phyloP scores from a whole-genome alignment of 2,113 vertebrate genomes.

The Varanus salvator region DNA sequence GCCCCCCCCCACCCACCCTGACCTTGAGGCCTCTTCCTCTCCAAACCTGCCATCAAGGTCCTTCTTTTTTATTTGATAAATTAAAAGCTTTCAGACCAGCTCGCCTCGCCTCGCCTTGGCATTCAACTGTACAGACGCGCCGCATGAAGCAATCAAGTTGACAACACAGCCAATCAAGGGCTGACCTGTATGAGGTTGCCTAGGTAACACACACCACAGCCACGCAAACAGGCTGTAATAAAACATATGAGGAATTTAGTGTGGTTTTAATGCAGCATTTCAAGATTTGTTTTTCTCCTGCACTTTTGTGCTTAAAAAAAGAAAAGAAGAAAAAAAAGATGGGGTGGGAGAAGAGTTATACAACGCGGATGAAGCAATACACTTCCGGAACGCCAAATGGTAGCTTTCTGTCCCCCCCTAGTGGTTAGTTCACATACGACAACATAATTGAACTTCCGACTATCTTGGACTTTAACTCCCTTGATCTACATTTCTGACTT shows the following conservation, averaged over 20 bases:
- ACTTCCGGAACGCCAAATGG: neutral
- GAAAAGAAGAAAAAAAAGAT: slow-evolving; percentile 37
- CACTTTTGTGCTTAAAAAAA: slow-evolving; percentile 53
- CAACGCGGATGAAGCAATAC: slow-evolving; percentile 63
- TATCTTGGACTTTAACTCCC: neutral
- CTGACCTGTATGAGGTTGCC: slow-evolving; percentile 72
- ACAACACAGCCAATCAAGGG: slow-evolving; percentile 74
- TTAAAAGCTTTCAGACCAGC: slow-evolving; percentile 62
- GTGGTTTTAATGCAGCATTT: slow-evolving; percentile 24
- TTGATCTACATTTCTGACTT: neutral
- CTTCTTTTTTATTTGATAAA: slow-evolving; percentile 64
- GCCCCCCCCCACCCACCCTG: neutral
- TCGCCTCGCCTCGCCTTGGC: slow-evolving; percentile 58
- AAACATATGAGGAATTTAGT: slow-evolving; percentile 18
- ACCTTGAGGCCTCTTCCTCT: slow-evolving; percentile 41
- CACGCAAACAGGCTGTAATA: slow-evolving; percentile 72
- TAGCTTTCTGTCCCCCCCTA: slow-evolving; percentile 20
- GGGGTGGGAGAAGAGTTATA: neutral
- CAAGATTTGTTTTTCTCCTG: slow-evolving; percentile 10
- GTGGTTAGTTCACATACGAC: neutral
- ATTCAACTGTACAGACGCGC: slow-evolving; percentile 64
- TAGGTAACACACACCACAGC: slow-evolving; percentile 70
- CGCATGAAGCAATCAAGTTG: slow-evolving; percentile 73
- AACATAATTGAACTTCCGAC: neutral
- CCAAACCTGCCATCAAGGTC: slow-evolving; percentile 54